These are phyloP conservation scores for Mormyrus iriodes DNA, from an alignment of 2,113 vertebrate species.

Conservation along the genomic window DNA sequence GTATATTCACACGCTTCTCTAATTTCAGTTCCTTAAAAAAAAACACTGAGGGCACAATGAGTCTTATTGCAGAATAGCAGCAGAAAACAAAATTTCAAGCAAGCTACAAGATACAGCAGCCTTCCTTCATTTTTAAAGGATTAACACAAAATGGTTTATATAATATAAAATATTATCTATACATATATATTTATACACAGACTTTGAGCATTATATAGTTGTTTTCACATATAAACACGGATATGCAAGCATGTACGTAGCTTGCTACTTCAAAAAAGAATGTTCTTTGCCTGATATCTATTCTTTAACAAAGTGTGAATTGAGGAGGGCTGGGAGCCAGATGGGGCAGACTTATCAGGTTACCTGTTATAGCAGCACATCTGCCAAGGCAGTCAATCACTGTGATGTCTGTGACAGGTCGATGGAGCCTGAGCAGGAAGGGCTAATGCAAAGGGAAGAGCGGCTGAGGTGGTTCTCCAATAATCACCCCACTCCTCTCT, in stretches of 20 bases:
- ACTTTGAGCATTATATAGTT: conserved; percentile 6
- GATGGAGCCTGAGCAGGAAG: conserved; percentile 69
- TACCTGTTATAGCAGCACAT: conserved; percentile 97
- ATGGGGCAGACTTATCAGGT: conserved; percentile 98
- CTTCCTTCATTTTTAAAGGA: neutral
- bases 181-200: neutral
- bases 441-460: conserved; percentile 66
- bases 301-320: conserved; percentile 92
- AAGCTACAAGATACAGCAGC: neutral
- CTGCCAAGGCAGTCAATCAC: conserved; percentile 97
- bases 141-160: neutral
- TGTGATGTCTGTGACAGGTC: conserved; percentile 81
- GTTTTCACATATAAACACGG: conserved; percentile 22
- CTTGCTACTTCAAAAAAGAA: conserved; percentile 49
- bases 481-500: conserved; percentile 49
- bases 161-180: neutral
- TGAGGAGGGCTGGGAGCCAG: conserved; percentile 93
- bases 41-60: conserved; percentile 35
- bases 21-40: conserved; percentile 47
- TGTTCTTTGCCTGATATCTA: conserved; percentile 67
- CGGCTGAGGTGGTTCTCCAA: conserved; percentile 51
- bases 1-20: conserved; percentile 49
- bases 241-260: conserved; percentile 21
- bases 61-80: conserved; percentile 27
- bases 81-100: conserved; percentile 23